Conservation (phyloP, 1,140 invertebrate genomes). For the Drosophila aff. region DNA sequence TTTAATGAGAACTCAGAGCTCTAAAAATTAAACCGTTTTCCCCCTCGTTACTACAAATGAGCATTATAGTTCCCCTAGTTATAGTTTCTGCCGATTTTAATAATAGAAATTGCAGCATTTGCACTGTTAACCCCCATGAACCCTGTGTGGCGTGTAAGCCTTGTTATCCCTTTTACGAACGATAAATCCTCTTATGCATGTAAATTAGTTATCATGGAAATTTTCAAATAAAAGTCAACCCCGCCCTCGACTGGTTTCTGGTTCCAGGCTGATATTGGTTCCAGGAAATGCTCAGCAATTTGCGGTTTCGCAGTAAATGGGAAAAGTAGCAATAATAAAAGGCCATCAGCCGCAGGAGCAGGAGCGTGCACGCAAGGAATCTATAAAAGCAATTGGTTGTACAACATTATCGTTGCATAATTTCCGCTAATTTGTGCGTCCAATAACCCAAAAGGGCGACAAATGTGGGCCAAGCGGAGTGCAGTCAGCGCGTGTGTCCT, state of each 20-base stretch:
- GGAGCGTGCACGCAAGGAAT: constrained; percentile 25
- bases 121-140: constrained; percentile 18
- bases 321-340: constrained; percentile 32
- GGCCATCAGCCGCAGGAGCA: constrained; percentile 25
- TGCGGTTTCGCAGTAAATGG: constrained; percentile 24
- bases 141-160: constrained; percentile 7
- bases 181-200: constrained; percentile 33
- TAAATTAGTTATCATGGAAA: constrained; percentile 37
- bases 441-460: constrained; percentile 46
- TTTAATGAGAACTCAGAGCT: neutral
- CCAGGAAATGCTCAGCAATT: constrained; percentile 28
- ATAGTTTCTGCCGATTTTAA: neutral
- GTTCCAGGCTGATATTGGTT: constrained; percentile 5
- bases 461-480: constrained; percentile 54
- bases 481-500: constrained; percentile 21
- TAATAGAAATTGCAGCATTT: constrained; percentile 9
- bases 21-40: too few relatives aligned
- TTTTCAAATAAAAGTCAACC: constrained; percentile 30
- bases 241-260: neutral
- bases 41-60: neutral
- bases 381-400: constrained; percentile 35
- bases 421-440: constrained; percentile 71
- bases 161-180: constrained; percentile 33
- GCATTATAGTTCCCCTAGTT: neutral
- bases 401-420: constrained; percentile 74